Evolutionary conservation across 2,888 invertebrate species (phyloP).

Genomic region (Lasioglossum oenotherae): DNA sequence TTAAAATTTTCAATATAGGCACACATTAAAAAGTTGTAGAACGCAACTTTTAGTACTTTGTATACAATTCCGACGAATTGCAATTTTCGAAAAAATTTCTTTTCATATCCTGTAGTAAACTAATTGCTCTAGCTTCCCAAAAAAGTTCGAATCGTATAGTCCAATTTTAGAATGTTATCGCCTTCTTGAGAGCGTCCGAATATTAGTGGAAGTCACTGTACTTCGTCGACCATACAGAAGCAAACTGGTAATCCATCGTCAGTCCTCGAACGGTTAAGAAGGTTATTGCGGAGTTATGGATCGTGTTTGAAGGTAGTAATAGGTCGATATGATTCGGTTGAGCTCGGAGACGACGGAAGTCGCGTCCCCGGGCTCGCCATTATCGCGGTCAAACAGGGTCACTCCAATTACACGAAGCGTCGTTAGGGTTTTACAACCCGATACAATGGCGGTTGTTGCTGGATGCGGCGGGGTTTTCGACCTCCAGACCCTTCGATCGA

Average conservation of each 20-base stretch:
- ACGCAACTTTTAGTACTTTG: too few species aligned
- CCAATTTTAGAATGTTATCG: too few species aligned
- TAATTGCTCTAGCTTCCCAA: too few species aligned
- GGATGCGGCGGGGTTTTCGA: slow-evolving; percentile 59
- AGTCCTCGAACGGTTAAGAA: not conserved
- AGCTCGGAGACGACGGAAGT: slow-evolving; percentile 1
- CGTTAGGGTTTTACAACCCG: slow-evolving; percentile 71
- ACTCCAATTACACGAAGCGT: slow-evolving; percentile 78
- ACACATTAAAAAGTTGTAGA: too few species aligned
- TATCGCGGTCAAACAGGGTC: slow-evolving; percentile 82
- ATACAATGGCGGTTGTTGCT: slow-evolving; percentile 33
- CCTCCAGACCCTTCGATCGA: slow-evolving; percentile 46
- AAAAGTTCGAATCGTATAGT: too few species aligned
- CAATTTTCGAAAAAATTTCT: too few species aligned
- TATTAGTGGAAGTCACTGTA: too few species aligned
- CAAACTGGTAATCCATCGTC: not conserved
- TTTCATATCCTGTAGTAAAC: too few species aligned
- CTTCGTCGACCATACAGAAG: not conserved
- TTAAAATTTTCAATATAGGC: too few species aligned
- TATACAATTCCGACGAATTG: too few species aligned
- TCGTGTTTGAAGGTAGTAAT: not conserved
- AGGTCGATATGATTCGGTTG: slow-evolving; percentile 58
- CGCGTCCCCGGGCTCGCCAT: slow-evolving; percentile 69
- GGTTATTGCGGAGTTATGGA: not conserved
- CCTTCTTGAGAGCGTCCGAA: too few species aligned